These are phyloP conservation scores for Nomada hirtipes DNA, from an alignment of 2,888 invertebrate genomes.

Conservation along the genomic window DNA sequence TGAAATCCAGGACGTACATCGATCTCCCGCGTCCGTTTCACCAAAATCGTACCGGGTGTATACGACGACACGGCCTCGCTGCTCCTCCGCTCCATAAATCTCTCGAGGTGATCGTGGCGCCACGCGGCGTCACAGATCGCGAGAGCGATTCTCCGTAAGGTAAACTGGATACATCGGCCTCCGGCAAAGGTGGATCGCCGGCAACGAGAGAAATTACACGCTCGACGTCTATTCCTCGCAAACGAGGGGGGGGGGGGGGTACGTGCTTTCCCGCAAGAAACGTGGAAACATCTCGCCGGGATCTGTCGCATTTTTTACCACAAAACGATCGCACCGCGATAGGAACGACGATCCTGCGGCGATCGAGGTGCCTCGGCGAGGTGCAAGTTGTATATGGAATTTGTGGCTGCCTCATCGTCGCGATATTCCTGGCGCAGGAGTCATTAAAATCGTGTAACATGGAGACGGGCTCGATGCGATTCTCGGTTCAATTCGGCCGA, in stretches of 20 bases:
- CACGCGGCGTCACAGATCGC: conserved; percentile 60
- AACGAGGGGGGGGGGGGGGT: conserved; percentile 28
- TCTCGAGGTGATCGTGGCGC: conserved; percentile 58
- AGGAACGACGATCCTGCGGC: neutral
- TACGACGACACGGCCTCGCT: conserved; percentile 48
- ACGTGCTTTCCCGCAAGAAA: conserved; percentile 11
- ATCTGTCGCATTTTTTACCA: conserved; percentile 11
- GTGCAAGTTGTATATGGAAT: neutral
- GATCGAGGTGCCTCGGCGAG: neutral
- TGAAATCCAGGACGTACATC: conserved; percentile 64
- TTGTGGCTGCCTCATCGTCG: too few relatives aligned
- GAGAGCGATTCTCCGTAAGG: conserved; percentile 55
- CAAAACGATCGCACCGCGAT: neutral
- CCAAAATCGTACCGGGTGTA: conserved; percentile 55
- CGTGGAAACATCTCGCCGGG: conserved; percentile 22
- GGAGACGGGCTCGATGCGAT: too few relatives aligned
- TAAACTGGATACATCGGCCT: conserved; percentile 56
- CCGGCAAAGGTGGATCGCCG: conserved; percentile 21
- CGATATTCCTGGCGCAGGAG: too few relatives aligned
- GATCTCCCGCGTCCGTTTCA: conserved; percentile 59
- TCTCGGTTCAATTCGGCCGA: too few relatives aligned
- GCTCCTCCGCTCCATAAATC: conserved; percentile 59
- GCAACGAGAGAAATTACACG: conserved; percentile 56
- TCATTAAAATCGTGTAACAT: too few relatives aligned
- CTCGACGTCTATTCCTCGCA: conserved; percentile 43